Evolutionary conservation across 2,888 invertebrate species (phyloP).

Genomic region (Baccha elongata): DNA sequence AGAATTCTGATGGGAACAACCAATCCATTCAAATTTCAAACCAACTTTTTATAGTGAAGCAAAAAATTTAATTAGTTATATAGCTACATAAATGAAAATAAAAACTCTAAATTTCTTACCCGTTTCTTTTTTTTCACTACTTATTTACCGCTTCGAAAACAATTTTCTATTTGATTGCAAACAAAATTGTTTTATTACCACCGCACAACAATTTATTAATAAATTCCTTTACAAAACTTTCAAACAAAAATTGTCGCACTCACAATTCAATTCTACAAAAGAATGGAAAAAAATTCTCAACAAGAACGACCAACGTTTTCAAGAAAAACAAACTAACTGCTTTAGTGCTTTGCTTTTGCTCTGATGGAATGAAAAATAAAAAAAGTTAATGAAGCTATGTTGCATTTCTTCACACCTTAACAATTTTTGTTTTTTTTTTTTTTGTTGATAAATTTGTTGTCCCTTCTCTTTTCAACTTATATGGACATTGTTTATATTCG

Average conservation of each 20-base stretch:
- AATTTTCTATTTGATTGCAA: slow-evolving; percentile 5
- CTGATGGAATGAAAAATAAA: not conserved
- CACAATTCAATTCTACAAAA: too few relatives aligned
- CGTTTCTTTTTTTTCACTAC: not conserved
- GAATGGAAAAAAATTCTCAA: not conserved
- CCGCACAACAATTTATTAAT: not conserved
- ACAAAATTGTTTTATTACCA: not conserved
- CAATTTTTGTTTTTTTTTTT: not conserved
- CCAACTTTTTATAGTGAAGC: too few relatives aligned
- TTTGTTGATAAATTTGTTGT: not conserved
- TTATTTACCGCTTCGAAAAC: not conserved
- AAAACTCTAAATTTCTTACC: too few relatives aligned
- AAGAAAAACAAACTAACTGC: slow-evolving; percentile 45
- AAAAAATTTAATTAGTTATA: too few relatives aligned
- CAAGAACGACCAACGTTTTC: slow-evolving; percentile 13
- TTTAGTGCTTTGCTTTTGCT: not conserved
- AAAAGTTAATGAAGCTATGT: not conserved
- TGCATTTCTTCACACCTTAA: not conserved
- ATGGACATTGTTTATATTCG: slow-evolving; percentile 33
- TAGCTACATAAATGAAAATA: too few relatives aligned
- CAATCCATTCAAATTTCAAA: too few relatives aligned
- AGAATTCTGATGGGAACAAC: not conserved
- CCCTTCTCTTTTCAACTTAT: slow-evolving; percentile 33
- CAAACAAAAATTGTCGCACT: not conserved
- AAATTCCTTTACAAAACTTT: slow-evolving; percentile 25